A percentile compares a stretch with the other conserved stretches of the same genome.
phyloP scores from a whole-genome alignment of 2,888 invertebrate genomes.

The Gastrophysa polygoni region DNA sequence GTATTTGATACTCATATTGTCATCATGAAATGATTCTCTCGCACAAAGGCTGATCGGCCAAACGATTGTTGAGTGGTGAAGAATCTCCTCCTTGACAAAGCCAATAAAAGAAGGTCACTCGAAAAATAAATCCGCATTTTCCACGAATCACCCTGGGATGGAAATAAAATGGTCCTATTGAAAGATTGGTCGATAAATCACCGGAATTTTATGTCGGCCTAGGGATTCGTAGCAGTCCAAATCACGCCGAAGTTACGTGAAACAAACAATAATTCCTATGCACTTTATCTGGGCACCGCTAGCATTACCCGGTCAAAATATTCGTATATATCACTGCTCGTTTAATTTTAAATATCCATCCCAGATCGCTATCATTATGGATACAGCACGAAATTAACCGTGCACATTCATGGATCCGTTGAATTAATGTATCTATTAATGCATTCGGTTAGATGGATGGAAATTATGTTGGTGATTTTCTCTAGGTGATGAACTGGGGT shows the following conservation, averaged over 20 bases:
- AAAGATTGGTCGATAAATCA: neutral
- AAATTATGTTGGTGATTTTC: neutral
- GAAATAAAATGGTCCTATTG: too few relatives aligned
- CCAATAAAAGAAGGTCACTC: too few relatives aligned
- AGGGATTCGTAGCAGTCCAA: neutral
- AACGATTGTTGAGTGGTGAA: too few relatives aligned
- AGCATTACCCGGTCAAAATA: neutral
- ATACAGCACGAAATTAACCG: neutral
- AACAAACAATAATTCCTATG: neutral
- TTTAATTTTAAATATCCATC: neutral
- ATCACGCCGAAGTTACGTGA: neutral
- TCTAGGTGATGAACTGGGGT: neutral
- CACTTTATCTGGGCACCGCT: neutral
- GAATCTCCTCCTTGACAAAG: too few relatives aligned
- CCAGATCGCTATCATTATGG: neutral
- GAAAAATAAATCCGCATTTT: too few relatives aligned
- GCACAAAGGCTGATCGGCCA: too few relatives aligned
- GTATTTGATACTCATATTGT: too few relatives aligned
- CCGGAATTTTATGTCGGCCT: neutral
- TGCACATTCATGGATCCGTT: neutral
- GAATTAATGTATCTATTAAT: neutral
- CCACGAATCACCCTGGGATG: too few relatives aligned
- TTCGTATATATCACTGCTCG: neutral
- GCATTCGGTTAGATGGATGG: neutral
- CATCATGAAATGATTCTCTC: too few relatives aligned